Base-by-base conservation (phyloP, 1,140 invertebrate species). In the Hypothenemus hampei region DNA sequence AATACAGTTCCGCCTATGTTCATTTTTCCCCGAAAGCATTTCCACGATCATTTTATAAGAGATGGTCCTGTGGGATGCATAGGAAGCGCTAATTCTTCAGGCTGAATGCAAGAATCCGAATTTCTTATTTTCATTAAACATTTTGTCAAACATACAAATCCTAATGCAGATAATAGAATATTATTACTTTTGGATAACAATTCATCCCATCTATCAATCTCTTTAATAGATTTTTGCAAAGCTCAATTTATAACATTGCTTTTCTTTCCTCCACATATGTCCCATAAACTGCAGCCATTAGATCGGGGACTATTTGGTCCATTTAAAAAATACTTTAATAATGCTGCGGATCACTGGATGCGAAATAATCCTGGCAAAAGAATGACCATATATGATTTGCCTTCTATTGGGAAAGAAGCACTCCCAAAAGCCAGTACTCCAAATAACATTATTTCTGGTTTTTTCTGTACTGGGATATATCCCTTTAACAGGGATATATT, bases 371-470 rank as follows among this genome's bases (percentile, higher is more conserved):
- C 71, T 23, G 72, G 73, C 15, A 75, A 71, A 63, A 59, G 69
- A 7, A 73, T 79, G 64, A 65, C 69, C 10, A 74, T 77, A 18
- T 77, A 75, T 62, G 72, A 77, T 48, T 71, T 77, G 40, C 70
- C 71, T 21, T 36, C 33, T 11, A 11, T 11, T 8, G 33, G 8
- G 5, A 8, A 13, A 15, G 26, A 6, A 29, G 6, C 26, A 15
- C 40, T 43, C 5, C 40, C 22, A 10, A 7, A 10, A 43, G 40
- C 40, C 6, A 19, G 10, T 11, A 43, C 40, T 15, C 40, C 40
- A 20, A 7, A 6, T 18, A 24, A 10, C 15, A 24, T 43, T 16
- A 15, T 19, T 8, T 15, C 40, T 43, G 2, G 18, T 16, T 43
- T 43, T 15, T 7, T 11, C 5, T 43, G 40, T 15, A 24, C 40